These are phyloP conservation scores for Onychomys torridus DNA, from an alignment of 2,797 vertebrate species.

Conservation along the genomic window DNA sequence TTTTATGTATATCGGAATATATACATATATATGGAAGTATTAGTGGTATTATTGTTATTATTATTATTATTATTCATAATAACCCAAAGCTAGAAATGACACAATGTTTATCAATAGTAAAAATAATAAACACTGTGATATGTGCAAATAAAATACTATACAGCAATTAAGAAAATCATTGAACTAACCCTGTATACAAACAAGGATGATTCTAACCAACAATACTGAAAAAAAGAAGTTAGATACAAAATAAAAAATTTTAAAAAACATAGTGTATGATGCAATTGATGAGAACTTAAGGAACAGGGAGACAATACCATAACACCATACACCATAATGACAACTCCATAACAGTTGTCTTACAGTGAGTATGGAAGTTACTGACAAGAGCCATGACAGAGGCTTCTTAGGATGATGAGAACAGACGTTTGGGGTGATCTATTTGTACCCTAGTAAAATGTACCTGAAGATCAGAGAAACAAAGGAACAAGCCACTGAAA, in stretches of 20 bases:
- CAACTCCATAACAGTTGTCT: background rate
- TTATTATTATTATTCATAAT: background rate
- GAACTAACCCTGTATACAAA: background rate
- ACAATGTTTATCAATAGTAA: background rate
- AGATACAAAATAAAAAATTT: too few relatives aligned
- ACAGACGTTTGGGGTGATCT: background rate
- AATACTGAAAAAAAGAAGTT: background rate
- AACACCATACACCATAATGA: background rate
- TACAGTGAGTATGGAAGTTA: background rate
- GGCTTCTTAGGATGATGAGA: background rate
- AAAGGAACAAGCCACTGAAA: too few relatives aligned
- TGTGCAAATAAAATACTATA: background rate
- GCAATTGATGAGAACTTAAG: background rate
- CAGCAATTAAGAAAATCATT: constrained; percentile 2
- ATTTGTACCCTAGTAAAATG: too few relatives aligned
- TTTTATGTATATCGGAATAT: background rate
- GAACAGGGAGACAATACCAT: background rate
- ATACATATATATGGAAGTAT: background rate
- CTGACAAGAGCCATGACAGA: background rate
- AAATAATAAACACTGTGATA: background rate
- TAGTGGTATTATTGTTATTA: background rate
- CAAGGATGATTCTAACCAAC: background rate
- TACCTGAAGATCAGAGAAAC: too few relatives aligned
- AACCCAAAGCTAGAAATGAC: background rate
- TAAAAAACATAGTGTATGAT: background rate